Evolutionary conservation across 2,113 vertebrate species (phyloP), one percentile per base, ranked within the genome.

Genomic region (Xenopus borealis): DNA sequence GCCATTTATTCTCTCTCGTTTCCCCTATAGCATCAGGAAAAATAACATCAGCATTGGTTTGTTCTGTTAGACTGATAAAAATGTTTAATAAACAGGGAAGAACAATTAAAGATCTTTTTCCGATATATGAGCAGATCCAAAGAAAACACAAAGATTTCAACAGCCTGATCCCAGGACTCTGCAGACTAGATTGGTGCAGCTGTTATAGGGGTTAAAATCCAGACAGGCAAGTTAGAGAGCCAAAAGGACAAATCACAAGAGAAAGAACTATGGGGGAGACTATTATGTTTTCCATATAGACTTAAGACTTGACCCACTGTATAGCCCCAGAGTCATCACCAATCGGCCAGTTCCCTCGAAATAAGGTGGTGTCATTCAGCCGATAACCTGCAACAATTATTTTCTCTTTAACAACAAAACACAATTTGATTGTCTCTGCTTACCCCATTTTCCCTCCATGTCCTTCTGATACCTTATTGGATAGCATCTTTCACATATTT

Each of bases 401-500:
- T 20, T 19, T 10, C 23, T n/a, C 17, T 18, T 40, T 61, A 47
- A 7, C 66, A 46, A 53, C 9, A 52, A 62, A 17, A 19, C 46
- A 7, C 8, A 12, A 58, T n/a, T 62, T 69, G 47, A 44, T 52
- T 6, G 40, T 59, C 33, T 75, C 47, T 64, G 33, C 47, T 52
- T 57, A 27, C 61, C 67, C 66, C 63, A 64, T 44, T 70, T 63
- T 64, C 50, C 61, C 13, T 64, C 27, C 57, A 62, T 23, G 27
- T 70, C 30, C 55, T 70, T 64, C 47, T 33, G 10, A 55, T 52
- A 23, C 61, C 45, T 33, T 50, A 9, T 59, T 63, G 74, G 74
- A 61, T 64, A 47, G 59, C 61, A 77, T 70, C 53, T 44, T 73
- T 70, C 50, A 69, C 74, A 66, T 64, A 16, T 70, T 55, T 40